These are phyloP conservation scores for Antedon bifida DNA, from an alignment of 35 echinoderm and acorn worm genomes.

Conservation along the genomic window DNA sequence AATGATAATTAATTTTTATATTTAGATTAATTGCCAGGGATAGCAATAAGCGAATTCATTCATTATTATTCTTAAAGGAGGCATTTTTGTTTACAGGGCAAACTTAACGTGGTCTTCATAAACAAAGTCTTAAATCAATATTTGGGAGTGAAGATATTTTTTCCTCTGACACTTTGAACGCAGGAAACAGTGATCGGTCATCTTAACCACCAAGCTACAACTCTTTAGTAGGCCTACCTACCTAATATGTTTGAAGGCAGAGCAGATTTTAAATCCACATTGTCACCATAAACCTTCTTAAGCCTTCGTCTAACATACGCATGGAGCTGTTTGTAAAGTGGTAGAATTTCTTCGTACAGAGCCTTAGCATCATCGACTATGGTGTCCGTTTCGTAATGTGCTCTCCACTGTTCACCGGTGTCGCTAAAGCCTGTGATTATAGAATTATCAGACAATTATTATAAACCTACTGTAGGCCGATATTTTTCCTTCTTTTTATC, in stretches of 20 bases:
- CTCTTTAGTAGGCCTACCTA: too few species aligned
- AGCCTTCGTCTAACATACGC: conserved; percentile 71
- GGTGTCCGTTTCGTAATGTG: conserved; percentile 62
- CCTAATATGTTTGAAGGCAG: conserved; percentile 52
- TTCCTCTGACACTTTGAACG: too few species aligned
- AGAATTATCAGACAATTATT: neutral
- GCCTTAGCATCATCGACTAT: conserved; percentile 48
- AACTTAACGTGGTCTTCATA: too few species aligned
- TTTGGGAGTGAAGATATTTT: neutral
- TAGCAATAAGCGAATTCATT: too few species aligned
- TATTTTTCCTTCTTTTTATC: too few species aligned
- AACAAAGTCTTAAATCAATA: neutral
- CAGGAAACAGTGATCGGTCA: too few species aligned
- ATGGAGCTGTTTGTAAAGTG: conserved; percentile 84
- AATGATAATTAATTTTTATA: too few species aligned
- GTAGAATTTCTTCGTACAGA: conserved; percentile 69
- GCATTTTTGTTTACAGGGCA: too few species aligned
- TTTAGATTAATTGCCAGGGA: too few species aligned
- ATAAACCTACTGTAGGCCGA: neutral
- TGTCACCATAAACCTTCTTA: conserved; percentile 25
- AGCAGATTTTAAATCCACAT: conserved; percentile 31
- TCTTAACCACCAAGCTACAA: too few species aligned
- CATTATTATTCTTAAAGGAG: too few species aligned
- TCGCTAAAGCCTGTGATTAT: conserved; percentile 42
- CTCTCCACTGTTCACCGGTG: conserved; percentile 58